A percentile compares a stretch with the other conserved stretches of the same genome.
Evolutionary conservation across 2,888 invertebrate species (phyloP).

Genomic region (Lithophane semibrunnea): DNA sequence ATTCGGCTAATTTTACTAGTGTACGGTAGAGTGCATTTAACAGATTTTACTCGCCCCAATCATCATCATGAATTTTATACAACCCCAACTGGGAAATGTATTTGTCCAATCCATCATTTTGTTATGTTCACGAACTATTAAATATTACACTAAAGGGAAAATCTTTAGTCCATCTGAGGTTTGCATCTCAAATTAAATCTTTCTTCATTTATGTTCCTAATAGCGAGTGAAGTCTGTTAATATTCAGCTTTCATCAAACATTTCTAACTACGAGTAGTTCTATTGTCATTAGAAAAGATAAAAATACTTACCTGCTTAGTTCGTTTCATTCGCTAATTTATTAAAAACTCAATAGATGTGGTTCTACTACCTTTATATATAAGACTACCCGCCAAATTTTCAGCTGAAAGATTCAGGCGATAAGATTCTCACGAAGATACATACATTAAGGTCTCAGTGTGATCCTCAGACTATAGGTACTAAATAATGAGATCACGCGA

Average conservation of each 20-base stretch:
- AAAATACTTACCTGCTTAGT: conserved; percentile 10
- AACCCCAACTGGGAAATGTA: conserved; percentile 1
- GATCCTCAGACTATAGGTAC: conserved; percentile 20
- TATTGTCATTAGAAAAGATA: conserved; percentile 42
- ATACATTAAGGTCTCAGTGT: conserved; percentile 20
- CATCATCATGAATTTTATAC: conserved; percentile 41
- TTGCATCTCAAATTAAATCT: background rate
- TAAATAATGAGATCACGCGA: conserved; percentile 43
- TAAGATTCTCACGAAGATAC: conserved; percentile 24
- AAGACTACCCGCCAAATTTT: conserved; percentile 2
- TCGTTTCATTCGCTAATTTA: conserved; percentile 40
- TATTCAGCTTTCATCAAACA: conserved; percentile 55
- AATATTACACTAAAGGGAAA: background rate
- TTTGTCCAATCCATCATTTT: background rate
- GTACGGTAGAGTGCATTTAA: conserved; percentile 68
- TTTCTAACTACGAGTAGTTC: conserved; percentile 52
- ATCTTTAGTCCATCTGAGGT: background rate
- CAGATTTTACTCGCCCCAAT: conserved; percentile 62
- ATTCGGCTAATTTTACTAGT: conserved; percentile 77
- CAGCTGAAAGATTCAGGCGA: conserved; percentile 21
- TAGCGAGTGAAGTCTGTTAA: conserved; percentile 63
- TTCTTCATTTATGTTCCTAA: conserved; percentile 9
- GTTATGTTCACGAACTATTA: background rate
- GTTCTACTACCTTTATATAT: conserved; percentile 27
- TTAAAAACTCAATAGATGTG: conserved; percentile 16